These are phyloP conservation scores for Antedon mediterranea DNA, from an alignment of 53 echinoderm and acorn worm genomes.

Conservation along the genomic window DNA sequence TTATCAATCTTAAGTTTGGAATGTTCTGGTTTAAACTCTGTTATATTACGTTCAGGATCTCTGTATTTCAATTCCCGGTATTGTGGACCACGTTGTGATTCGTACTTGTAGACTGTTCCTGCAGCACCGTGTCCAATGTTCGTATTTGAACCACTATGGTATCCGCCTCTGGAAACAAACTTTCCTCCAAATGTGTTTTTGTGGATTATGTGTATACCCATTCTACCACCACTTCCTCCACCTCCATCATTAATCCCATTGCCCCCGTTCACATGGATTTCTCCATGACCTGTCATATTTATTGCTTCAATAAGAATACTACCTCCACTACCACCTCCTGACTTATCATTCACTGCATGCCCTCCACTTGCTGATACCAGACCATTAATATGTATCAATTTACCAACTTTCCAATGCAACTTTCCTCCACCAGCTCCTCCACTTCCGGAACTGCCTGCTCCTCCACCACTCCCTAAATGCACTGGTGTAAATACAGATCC, in stretches of 20 bases:
- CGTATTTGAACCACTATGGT: constrained; percentile 20
- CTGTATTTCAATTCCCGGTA: constrained; percentile 74
- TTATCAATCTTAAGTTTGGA: constrained; percentile 66
- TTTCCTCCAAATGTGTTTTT: constrained; percentile 75
- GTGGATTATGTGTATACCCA: constrained; percentile 69
- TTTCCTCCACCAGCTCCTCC: constrained; percentile 72
- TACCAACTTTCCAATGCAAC: constrained; percentile 58
- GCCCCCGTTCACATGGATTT: constrained; percentile 60
- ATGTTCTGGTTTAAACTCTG: constrained; percentile 76
- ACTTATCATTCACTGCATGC: constrained; percentile 13
- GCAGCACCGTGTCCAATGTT: constrained; percentile 54
- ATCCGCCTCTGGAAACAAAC: constrained; percentile 51
- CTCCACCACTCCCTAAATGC: constrained; percentile 69
- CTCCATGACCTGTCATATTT: constrained; percentile 84
- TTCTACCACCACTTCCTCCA: constrained; percentile 77
- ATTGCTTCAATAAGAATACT: constrained; percentile 67
- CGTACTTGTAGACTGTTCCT: constrained; percentile 83
- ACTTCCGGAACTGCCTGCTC: constrained; percentile 28
- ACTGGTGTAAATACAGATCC: constrained; percentile 72
- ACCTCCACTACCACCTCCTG: constrained; percentile 87
- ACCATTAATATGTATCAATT: constrained; percentile 66
- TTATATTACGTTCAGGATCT: constrained; percentile 41
- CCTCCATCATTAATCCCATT: constrained; percentile 30
- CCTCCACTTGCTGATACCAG: constrained; percentile 40
- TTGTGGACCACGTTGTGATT: constrained; percentile 75